phyloP scores from a whole-genome alignment of 2,888 invertebrate genomes.

The Psococerastis gibbosa region DNA sequence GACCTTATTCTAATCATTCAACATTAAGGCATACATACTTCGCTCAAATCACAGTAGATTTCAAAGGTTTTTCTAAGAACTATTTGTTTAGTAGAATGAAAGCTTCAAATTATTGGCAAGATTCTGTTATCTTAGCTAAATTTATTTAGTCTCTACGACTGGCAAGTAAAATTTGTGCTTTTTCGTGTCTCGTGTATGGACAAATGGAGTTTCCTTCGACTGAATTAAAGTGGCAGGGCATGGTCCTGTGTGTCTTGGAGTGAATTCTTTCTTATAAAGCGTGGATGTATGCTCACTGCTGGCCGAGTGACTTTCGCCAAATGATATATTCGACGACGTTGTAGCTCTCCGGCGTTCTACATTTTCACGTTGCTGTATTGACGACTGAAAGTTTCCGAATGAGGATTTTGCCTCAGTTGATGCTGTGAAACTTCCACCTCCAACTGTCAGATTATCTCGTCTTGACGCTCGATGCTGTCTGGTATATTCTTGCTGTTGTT shows the following conservation, averaged over 20 bases:
- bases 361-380: slow-evolving; percentile 22
- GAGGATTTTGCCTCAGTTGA: slow-evolving; percentile 44
- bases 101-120: no score
- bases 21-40: no score
- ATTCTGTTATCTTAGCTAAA: no score
- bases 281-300: slow-evolving; percentile 30
- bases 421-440: slow-evolving; percentile 48
- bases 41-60: no score
- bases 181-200: slow-evolving; percentile 66
- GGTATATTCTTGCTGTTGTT: neutral
- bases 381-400: slow-evolving; percentile 44
- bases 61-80: no score
- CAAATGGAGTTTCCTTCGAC: slow-evolving; percentile 48
- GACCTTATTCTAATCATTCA: no score
- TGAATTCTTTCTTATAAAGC: slow-evolving; percentile 56
- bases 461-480: slow-evolving; percentile 24
- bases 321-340: slow-evolving; percentile 53
- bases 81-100: no score
- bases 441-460: slow-evolving; percentile 50
- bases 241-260: slow-evolving; percentile 48
- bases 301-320: slow-evolving; percentile 38
- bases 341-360: slow-evolving; percentile 40
- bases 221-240: slow-evolving; percentile 66
- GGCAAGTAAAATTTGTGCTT: slow-evolving; percentile 70
- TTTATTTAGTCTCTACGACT: slow-evolving; percentile 25